Base-by-base conservation (phyloP, 2,113 vertebrate genomes). In the Periophthalmodon schlosseri region DNA sequence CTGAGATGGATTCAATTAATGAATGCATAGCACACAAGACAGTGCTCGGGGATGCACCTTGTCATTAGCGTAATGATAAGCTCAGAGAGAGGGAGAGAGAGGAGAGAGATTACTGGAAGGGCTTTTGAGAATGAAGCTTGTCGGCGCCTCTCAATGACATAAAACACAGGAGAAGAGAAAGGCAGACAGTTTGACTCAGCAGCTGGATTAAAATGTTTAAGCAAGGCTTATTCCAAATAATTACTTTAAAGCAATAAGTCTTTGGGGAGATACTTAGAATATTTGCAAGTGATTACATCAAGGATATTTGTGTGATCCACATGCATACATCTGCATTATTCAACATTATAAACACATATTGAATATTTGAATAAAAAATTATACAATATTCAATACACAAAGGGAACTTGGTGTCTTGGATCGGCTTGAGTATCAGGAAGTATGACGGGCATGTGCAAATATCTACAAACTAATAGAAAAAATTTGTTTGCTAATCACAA, bases 41-140 rank as follows among this genome's bases (percentile, higher is more conserved):
- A 68, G 83, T 78, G 78, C 66, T 75, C 33, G 74, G 72, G 85
- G 73, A 89, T 78, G 84, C 88, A 92, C 91, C 91, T 88, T 92
- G 84, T 90, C 88, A 93, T 93, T 93, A 93, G 72, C 78, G 81
- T 93, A 93, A 94, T 93, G 87, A 93, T 92, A 93, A 93, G 89
- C 86, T 72, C 74, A 78, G 75, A 46, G 9, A 56, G 54, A 21
- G 54, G n/a, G 50, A 52, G 50, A 52, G 50, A 52, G 50, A 20
- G 11, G 60, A 24, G 74, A 78, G 83, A 86, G 73, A 87, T 92
- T 89, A 91, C 87, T 90, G 86, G 84, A 79, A 89, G 69, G 84
- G 79, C 86, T 90, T 86, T 78, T 82, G 84, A 88, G 86, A 88
- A 72, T 80, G 86, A 91, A 90, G 84, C 87, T 89, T 82, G 79